Evolutionary conservation across 2,888 invertebrate species (phyloP).

Genomic region (Acronicta psi): DNA sequence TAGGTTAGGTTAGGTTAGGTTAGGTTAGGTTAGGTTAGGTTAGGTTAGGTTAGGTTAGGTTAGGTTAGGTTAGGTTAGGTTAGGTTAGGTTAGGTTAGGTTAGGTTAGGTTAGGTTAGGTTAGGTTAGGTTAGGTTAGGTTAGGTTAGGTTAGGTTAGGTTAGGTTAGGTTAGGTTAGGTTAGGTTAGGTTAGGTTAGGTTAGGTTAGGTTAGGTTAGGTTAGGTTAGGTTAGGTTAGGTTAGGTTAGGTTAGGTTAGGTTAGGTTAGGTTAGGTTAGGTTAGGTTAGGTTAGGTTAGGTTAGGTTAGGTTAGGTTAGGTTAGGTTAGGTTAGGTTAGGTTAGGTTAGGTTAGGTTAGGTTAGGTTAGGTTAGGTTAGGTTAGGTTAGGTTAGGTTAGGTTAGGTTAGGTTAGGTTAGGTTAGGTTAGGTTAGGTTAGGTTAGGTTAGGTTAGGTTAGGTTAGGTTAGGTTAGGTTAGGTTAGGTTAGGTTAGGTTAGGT

Average conservation of each 20-base stretch:
- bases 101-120: slow-evolving; percentile 1
- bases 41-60: slow-evolving; percentile 1
- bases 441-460: slow-evolving; percentile 42
- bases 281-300: slow-evolving; percentile 2
- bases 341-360: slow-evolving; percentile 17
- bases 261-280: slow-evolving; percentile 15
- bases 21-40: slow-evolving; percentile 1
- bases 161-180: slow-evolving; percentile 7
- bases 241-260: slow-evolving; percentile 12
- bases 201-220: not conserved
- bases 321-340: not conserved
- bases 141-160: slow-evolving; percentile 1
- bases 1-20: slow-evolving; percentile 1
- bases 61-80: slow-evolving; percentile 1
- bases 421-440: slow-evolving; percentile 42
- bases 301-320: not conserved
- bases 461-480: slow-evolving; percentile 47
- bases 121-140: slow-evolving; percentile 1
- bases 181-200: slow-evolving; percentile 3
- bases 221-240: slow-evolving; percentile 2
- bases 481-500: slow-evolving; percentile 39
- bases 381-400: slow-evolving; percentile 36
- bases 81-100: slow-evolving; percentile 1
- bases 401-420: slow-evolving; percentile 45
- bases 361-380: slow-evolving; percentile 18